phyloP scores from a whole-genome alignment of 2,888 invertebrate species.

The Drosophila monieri region DNA sequence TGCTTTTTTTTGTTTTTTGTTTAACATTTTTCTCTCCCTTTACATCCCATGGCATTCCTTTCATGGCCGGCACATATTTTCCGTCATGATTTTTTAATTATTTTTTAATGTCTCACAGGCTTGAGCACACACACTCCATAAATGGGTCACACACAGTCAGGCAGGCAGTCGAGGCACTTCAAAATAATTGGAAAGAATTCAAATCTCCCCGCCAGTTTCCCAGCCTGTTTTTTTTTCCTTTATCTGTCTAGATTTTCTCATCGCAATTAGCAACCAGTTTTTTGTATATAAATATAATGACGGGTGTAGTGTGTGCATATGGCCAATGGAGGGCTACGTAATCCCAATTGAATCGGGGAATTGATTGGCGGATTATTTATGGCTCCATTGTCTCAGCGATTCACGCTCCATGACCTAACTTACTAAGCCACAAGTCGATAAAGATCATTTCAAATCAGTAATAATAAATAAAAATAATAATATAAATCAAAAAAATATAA shows the following conservation, averaged over 20 bases:
- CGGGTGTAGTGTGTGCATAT: conserved; percentile 40
- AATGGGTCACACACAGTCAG: conserved; percentile 45
- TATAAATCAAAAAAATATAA: not conserved
- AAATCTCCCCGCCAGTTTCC: conserved; percentile 27
- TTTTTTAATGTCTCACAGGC: conserved; percentile 47
- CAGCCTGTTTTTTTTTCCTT: conserved; percentile 8
- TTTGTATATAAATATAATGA: conserved; percentile 42
- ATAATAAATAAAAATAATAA: not conserved
- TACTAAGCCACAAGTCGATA: conserved; percentile 42
- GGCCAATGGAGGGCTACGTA: conserved; percentile 38
- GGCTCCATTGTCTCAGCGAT: conserved; percentile 56
- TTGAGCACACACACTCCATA: conserved; percentile 37
- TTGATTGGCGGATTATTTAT: conserved; percentile 60
- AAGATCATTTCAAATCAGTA: conserved; percentile 12
- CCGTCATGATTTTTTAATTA: conserved; percentile 50
- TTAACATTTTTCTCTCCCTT: conserved; percentile 36
- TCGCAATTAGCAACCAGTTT: conserved; percentile 68
- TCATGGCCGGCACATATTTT: conserved; percentile 40
- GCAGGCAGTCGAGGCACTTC: conserved; percentile 26
- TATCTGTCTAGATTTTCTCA: conserved; percentile 29
- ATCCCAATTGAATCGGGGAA: conserved; percentile 36
- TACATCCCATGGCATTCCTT: conserved; percentile 60
- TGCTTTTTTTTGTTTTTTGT: conserved; percentile 31
- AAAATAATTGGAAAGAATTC: conserved; percentile 39
- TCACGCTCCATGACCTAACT: conserved; percentile 68